These are phyloP conservation scores for Bombus confusus DNA, from an alignment of 1,140 invertebrate species.

Conservation along the genomic window DNA sequence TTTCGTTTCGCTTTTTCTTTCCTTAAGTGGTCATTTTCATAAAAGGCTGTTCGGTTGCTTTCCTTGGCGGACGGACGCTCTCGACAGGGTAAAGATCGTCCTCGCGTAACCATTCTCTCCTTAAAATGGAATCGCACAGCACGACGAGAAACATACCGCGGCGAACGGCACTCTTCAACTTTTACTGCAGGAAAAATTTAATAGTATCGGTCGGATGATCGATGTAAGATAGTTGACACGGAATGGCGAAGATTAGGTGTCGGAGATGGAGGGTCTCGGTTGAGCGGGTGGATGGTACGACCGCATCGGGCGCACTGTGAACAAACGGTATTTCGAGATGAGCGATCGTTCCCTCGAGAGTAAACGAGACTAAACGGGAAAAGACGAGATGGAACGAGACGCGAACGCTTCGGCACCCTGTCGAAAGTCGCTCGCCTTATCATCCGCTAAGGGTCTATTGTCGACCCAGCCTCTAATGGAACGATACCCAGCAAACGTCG, in stretches of 20 bases:
- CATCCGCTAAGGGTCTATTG: constrained; percentile 61
- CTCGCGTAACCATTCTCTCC: too few relatives aligned
- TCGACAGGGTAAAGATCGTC: neutral
- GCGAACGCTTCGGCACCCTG: constrained; percentile 59
- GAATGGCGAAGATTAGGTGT: constrained; percentile 78
- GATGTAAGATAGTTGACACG: constrained; percentile 78
- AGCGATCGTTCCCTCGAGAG: constrained; percentile 78
- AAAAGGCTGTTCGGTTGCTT: constrained; percentile 64
- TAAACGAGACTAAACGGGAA: constrained; percentile 59
- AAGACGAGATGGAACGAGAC: constrained; percentile 64
- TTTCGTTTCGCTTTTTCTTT: constrained; percentile 78
- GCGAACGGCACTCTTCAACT: neutral
- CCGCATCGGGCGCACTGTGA: constrained; percentile 55
- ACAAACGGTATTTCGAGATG: constrained; percentile 76
- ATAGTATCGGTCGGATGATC: constrained; percentile 76
- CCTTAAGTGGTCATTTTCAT: constrained; percentile 78
- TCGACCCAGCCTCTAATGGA: constrained; percentile 48
- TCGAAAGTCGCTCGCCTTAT: constrained; percentile 74
- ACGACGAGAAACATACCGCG: neutral
- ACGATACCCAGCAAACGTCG: constrained; percentile 16
- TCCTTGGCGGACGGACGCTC: neutral
- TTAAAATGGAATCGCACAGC: neutral
- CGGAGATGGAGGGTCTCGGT: constrained; percentile 46
- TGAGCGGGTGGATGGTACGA: constrained; percentile 1
- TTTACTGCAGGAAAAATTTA: constrained; percentile 73